Conservation (phyloP, 2,888 invertebrate species). For the Alloscopus bannaensis region DNA sequence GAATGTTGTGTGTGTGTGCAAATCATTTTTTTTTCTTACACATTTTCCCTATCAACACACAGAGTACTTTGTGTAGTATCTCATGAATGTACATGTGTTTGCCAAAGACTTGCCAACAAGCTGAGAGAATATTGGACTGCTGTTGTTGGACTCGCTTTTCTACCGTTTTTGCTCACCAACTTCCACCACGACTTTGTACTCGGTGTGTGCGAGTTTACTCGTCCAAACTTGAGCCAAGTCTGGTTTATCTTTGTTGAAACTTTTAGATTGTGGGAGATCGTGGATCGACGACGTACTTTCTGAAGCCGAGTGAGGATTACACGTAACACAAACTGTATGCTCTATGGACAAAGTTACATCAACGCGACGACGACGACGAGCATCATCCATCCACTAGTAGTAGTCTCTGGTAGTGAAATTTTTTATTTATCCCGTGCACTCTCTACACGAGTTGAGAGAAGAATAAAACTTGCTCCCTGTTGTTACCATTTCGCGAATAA, state of each 20-base stretch:
- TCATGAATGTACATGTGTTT: no score
- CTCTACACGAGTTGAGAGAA: background rate
- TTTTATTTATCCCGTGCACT: slow-evolving; percentile 27
- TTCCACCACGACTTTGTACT: no score
- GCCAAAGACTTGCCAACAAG: slow-evolving; percentile 45
- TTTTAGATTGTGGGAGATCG: background rate
- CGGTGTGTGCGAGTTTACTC: slow-evolving; percentile 2
- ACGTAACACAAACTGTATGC: background rate
- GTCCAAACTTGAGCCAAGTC: background rate
- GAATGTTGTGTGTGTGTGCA: no score
- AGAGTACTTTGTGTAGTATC: no score
- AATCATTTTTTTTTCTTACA: no score
- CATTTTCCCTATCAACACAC: no score
- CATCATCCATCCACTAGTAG: no score
- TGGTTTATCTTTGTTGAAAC: slow-evolving; percentile 3
- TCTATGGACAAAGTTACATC: background rate
- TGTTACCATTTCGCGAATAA: slow-evolving; percentile 10
- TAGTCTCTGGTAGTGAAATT: no score
- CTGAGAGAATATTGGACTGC: no score
- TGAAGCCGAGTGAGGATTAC: background rate
- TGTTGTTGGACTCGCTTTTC: no score
- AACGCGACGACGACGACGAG: background rate
- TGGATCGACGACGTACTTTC: background rate
- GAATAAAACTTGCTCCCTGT: background rate
- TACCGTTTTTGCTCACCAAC: no score